phyloP scores from a whole-genome alignment of 1,140 invertebrate genomes.

The Stegodyphus mimosarum region DNA sequence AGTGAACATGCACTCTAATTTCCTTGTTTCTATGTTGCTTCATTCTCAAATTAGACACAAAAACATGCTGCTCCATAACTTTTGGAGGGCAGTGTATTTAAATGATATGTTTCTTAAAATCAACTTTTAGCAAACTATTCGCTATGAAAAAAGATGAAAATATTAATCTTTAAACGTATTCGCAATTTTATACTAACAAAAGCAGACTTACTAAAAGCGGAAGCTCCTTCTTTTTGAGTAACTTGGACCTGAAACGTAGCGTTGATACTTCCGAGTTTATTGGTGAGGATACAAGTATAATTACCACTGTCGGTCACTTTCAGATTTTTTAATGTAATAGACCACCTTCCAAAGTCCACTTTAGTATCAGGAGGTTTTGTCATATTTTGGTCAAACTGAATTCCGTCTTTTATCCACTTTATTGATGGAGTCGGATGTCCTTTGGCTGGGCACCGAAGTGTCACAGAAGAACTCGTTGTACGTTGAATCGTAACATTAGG shows the following conservation, averaged over 20 bases:
- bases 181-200: no score
- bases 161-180: no score
- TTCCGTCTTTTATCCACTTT: conserved; percentile 50
- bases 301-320: conserved; percentile 77
- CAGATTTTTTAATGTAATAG: conserved; percentile 62
- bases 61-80: no score
- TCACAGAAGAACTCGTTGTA: conserved; percentile 10
- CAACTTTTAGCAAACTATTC: no score
- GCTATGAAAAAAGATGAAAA: no score
- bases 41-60: no score
- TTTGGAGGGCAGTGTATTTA: no score
- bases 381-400: conserved; percentile 11
- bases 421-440: conserved; percentile 32
- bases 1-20: no score
- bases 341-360: conserved; percentile 24
- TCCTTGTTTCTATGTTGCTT: no score
- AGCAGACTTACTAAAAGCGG: not conserved
- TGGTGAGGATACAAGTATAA: conserved; percentile 88
- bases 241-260: conserved; percentile 80
- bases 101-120: no score
- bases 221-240: conserved; percentile 65
- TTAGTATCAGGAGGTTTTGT: conserved; percentile 5
- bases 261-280: conserved; percentile 80
- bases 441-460: conserved; percentile 22
- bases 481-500: conserved; percentile 29